Evolutionary conservation across 2,888 invertebrate species (phyloP), one percentile per base, ranked within the genome.

Genomic region (Eupithecia subfuscata): DNA sequence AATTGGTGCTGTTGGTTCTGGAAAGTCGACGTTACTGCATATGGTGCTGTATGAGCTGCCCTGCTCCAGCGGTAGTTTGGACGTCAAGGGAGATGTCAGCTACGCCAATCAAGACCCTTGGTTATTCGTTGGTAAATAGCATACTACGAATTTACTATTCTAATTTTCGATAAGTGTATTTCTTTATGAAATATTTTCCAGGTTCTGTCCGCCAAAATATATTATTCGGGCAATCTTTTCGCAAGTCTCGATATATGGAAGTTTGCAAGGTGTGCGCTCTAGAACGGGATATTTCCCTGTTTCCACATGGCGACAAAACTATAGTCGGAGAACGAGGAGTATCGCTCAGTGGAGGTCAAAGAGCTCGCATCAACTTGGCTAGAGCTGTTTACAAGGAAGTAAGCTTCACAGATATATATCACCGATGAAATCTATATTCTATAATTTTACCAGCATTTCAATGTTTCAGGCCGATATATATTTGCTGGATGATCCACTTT

Each of bases 141-240:
- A 25, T 22, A 68, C 14, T 25, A 22, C 8, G 68, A 40, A 67
- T 22, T 40, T 0, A 18, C 22, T 12, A 67, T 40, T 11, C n/a
- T n/a, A 11, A 37, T 37, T 40, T 40, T 12, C 1, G n/a, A 67
- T 40, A 37, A 12, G 37, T 12, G 65, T 37, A 14, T 22, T 22
- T 9, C 37, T 14, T 14, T 68, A 45, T 67, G 12, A 12, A n/a
- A 67, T 63, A 45, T 37, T 63, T 64, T 70, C 16, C 71, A 92
- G 96, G 97, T 9, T 97, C 97, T 34, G 97, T 99, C 0, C 96
- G 98, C 16, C 98, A 99, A 88, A 99, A 99, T 88, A 98, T 99
- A 82, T 90, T 98, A 0, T 99, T 99, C 88, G 99, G 99, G 0
- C 96, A 95, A 85, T 95, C 96, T 79, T 97, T 96, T 94, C 96